Evolutionary conservation across 2,113 vertebrate species (phyloP), one percentile per base, ranked within the genome.

Genomic region (Penelope pileata): DNA sequence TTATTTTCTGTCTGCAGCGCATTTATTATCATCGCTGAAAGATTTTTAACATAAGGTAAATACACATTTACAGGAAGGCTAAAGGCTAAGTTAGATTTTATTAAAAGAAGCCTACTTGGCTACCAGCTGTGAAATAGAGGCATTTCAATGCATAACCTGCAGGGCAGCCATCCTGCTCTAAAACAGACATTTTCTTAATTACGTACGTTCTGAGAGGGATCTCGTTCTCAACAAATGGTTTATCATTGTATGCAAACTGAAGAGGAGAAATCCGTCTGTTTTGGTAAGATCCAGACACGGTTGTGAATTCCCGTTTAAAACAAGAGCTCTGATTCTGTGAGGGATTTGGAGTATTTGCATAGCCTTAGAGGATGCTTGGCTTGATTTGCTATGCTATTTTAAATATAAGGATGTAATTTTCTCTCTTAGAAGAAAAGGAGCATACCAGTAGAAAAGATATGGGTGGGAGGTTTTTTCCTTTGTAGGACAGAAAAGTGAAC

Each of bases 11-110:
- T 94, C 70, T 79, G 51, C 64, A 42, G 34, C 56, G 38, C 83
- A 74, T 91, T 94, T 91, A 64, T 95, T 93, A 90, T 85, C 18
- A 51, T 22, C 2, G 2, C 68, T 59, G 78, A 78, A 88, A 79
- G 72, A 69, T 14, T 82, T 56, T 92, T 93, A 94, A 62, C 80
- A 64, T 75, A 90, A 95, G 75, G 88, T 75, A 95, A 96, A 96
- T 83, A 75, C 40, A 76, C 86, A 64, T 84, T 95, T 95, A 82
- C 60, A 82, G 66, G 79, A 60, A 84, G 38, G 58, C 75, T 95
- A 58, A 92, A 92, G 64, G 84, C 53, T 3, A 56, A 91, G 59
- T 70, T 90, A 67, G 72, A 19, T 89, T 94, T 92, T 78, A 67
- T 95, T 94, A 84, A 81, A 92, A 92, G 81, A 92, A 91, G 6